These are phyloP conservation scores for Hypomecis punctinalis DNA, from an alignment of 2,888 invertebrate genomes.

Conservation along the genomic window DNA sequence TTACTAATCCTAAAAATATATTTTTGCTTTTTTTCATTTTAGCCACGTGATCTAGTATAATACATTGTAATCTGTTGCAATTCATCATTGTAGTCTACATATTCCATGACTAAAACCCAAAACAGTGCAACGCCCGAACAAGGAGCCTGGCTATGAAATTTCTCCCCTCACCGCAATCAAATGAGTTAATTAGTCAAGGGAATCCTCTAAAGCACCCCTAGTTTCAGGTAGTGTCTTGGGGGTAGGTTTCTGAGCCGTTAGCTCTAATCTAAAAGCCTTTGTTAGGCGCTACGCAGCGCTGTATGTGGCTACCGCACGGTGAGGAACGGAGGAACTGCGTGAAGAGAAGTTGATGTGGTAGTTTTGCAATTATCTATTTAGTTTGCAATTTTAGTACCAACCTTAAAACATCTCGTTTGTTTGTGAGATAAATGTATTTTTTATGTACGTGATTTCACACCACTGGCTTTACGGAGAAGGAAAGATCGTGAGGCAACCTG, in stretches of 20 bases:
- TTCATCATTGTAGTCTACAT: neutral
- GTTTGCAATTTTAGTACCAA: neutral
- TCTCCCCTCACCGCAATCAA: slow-evolving; percentile 32
- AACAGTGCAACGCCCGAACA: slow-evolving; percentile 1
- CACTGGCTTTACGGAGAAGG: no score
- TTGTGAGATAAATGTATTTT: no score
- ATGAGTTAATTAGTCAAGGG: slow-evolving; percentile 62
- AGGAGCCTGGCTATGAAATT: slow-evolving; percentile 34
- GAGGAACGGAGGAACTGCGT: slow-evolving; percentile 1
- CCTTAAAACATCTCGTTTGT: no score
- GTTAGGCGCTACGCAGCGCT: slow-evolving; percentile 30
- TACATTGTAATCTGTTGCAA: no score
- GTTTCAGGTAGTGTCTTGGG: slow-evolving; percentile 51
- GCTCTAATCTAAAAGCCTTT: slow-evolving; percentile 33
- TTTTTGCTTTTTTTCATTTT: no score
- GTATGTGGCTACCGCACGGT: slow-evolving; percentile 27
- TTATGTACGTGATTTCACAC: no score
- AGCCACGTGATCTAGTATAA: no score
- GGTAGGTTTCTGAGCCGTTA: slow-evolving; percentile 64
- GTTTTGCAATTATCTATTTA: neutral
- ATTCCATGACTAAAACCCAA: neutral
- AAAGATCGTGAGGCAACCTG: no score
- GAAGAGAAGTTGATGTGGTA: slow-evolving; percentile 25
- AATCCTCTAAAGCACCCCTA: slow-evolving; percentile 65
- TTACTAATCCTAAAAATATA: no score